These are phyloP conservation scores for Drosophila pallidifrons DNA, from an alignment of 1,140 invertebrate genomes.

Conservation along the genomic window DNA sequence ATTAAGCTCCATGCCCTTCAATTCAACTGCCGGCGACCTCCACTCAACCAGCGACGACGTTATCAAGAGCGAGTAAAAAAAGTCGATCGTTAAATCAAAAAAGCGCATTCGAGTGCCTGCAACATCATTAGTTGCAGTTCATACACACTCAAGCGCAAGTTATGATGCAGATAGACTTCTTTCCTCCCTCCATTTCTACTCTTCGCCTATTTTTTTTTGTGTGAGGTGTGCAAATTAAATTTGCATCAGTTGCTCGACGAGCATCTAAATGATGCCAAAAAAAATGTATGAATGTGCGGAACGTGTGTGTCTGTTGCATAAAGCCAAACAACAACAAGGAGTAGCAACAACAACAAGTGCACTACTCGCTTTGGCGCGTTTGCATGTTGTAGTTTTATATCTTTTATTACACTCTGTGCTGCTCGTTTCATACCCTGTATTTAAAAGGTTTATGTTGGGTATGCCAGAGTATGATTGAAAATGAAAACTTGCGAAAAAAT, in stretches of 20 bases:
- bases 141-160: constrained; percentile 76
- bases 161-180: constrained; percentile 57
- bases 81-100: constrained; percentile 80
- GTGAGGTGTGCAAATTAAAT: constrained; percentile 81
- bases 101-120: constrained; percentile 79
- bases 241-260: constrained; percentile 80
- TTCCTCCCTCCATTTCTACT: not conserved
- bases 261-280: constrained; percentile 81
- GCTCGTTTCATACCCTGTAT: constrained; percentile 41
- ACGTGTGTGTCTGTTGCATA: constrained; percentile 45
- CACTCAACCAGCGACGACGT: constrained; percentile 6
- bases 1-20: constrained; percentile 58
- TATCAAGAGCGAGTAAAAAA: constrained; percentile 47
- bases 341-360: constrained; percentile 37
- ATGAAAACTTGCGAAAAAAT: too few relatives aligned
- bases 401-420: constrained; percentile 54
- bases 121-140: constrained; percentile 83
- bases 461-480: not conserved
- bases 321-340: constrained; percentile 45
- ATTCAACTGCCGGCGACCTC: not conserved
- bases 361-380: constrained; percentile 71
- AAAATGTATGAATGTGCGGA: constrained; percentile 59
- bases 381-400: constrained; percentile 50
- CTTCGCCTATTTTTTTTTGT: constrained; percentile 49
- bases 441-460: not conserved